A percentile compares a stretch with the other conserved stretches of the same genome.
phyloP scores from a whole-genome alignment of 2,888 invertebrate species.

The Nomada fucata region DNA sequence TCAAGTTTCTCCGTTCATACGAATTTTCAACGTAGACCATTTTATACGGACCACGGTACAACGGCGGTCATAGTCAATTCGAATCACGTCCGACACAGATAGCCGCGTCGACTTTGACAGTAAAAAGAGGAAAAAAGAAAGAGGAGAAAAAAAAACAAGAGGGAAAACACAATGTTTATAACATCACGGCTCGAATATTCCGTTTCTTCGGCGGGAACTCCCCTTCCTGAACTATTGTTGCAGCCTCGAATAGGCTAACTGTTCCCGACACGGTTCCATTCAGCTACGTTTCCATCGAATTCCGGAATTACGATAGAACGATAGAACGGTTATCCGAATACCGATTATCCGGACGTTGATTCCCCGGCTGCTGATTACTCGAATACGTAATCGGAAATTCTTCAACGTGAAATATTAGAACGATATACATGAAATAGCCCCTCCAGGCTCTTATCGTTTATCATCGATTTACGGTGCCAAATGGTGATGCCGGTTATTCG shows the following conservation, averaged over 20 bases:
- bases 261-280: not conserved
- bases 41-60: too few species aligned
- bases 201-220: not conserved
- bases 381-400: not conserved
- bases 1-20: too few species aligned
- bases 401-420: not conserved
- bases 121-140: too few species aligned
- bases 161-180: not conserved
- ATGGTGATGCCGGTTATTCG: not conserved
- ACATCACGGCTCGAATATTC: not conserved
- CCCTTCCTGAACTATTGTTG: conserved; percentile 2
- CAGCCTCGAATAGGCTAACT: not conserved
- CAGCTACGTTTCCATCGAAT: not conserved
- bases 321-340: not conserved
- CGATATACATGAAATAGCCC: not conserved
- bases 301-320: not conserved
- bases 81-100: too few species aligned
- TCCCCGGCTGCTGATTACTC: not conserved
- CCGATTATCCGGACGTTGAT: not conserved
- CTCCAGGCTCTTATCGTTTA: not conserved
- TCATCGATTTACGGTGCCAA: not conserved
- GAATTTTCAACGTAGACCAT: too few species aligned
- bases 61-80: too few species aligned
- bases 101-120: too few species aligned
- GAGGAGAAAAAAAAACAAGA: too few species aligned